Conservation (phyloP, 2,797 vertebrate species). For the Eulemur rubriventer region DNA sequence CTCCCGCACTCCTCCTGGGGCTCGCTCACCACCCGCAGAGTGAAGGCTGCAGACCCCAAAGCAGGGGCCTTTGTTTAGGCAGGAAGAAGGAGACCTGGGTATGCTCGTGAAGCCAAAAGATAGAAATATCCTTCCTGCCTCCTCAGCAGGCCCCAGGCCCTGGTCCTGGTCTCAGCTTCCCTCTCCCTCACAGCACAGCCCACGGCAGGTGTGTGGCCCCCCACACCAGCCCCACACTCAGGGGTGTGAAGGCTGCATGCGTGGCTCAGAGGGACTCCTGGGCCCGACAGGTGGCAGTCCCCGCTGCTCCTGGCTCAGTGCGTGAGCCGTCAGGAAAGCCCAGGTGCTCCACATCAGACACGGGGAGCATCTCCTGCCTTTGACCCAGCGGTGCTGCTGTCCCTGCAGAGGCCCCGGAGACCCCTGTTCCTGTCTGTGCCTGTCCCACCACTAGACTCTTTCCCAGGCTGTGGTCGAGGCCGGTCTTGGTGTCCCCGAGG, state of each 20-base stretch:
- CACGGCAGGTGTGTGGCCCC: rapidly evolving
- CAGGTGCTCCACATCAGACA: rapidly evolving
- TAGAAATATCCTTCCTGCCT: neutral
- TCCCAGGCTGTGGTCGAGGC: rapidly evolving
- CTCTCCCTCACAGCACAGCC: neutral
- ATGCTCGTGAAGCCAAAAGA: neutral
- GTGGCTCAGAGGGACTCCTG: neutral
- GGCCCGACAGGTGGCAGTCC: neutral
- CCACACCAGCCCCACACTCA: neutral
- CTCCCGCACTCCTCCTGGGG: neutral
- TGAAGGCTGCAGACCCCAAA: neutral
- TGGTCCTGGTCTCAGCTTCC: rapidly evolving
- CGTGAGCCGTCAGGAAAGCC: neutral
- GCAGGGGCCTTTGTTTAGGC: neutral
- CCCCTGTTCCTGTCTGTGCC: neutral
- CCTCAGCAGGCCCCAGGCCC: neutral
- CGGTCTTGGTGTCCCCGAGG: neutral
- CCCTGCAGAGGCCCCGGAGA: neutral
- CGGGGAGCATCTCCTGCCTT: neutral
- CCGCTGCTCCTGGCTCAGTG: neutral
- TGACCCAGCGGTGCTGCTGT: neutral
- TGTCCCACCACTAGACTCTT: neutral
- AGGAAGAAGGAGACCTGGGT: no score
- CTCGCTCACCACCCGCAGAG: rapidly evolving
- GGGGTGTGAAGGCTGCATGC: no score